Conservation (phyloP, 2,797 vertebrate genomes). For the Thamnophis elegans region DNA sequence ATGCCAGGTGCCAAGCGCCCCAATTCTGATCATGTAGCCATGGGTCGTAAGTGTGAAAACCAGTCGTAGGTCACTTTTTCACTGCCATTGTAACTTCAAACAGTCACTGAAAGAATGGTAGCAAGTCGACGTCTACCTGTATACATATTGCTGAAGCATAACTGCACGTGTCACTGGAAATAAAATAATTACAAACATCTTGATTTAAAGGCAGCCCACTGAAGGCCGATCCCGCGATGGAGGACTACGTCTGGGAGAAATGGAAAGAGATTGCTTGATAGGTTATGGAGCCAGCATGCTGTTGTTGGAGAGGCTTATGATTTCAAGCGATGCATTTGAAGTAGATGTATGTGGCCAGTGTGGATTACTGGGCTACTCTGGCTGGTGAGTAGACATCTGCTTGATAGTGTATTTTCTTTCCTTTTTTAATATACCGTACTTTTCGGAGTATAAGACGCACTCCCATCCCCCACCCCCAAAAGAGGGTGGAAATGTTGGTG, state of each 20-base stretch:
- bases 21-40: not conserved
- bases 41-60: not conserved
- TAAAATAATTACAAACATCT: not conserved
- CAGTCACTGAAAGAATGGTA: not conserved
- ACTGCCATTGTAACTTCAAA: not conserved
- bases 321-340: constrained; percentile 98
- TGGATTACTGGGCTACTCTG: constrained; percentile 94
- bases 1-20: not conserved
- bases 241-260: constrained; percentile 95
- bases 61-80: not conserved
- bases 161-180: not conserved
- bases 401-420: not conserved
- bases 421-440: no score
- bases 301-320: constrained; percentile 95
- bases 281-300: constrained; percentile 99
- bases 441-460: no score
- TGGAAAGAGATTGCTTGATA: constrained; percentile 98
- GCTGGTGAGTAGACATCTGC: constrained; percentile 81
- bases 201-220: constrained; percentile 87
- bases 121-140: not conserved
- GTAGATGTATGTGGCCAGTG: constrained; percentile 97
- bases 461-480: no score
- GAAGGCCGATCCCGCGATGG: constrained; percentile 97
- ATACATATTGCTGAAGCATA: not conserved
- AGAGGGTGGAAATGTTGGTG: no score